Percentiles rank a stretch among this genome's conserved stretches.
Conservation (phyloP, 2,113 vertebrate genomes). For the Girardinichthys multiradiatus region DNA sequence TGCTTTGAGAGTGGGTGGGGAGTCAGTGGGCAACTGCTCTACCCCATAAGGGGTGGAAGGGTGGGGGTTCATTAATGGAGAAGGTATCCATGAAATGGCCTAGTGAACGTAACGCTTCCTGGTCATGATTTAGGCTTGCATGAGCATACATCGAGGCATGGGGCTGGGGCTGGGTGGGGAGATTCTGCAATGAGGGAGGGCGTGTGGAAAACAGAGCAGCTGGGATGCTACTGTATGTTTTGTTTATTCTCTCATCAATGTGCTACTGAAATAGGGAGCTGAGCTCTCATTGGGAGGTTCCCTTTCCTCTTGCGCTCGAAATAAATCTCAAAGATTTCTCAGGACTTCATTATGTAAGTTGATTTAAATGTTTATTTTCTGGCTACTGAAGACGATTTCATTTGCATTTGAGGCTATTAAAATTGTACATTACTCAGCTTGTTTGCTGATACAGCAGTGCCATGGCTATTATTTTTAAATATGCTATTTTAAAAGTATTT, state of each 20-base stretch:
- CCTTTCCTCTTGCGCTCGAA: constrained; percentile 26
- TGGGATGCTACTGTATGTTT: constrained; percentile 66
- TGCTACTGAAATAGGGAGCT: constrained; percentile 51
- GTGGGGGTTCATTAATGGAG: constrained; percentile 61
- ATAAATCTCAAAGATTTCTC: constrained; percentile 46
- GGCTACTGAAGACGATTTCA: constrained; percentile 10
- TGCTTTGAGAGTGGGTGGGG: constrained; percentile 47
- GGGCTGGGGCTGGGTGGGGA: constrained; percentile 60
- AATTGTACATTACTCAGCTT: constrained; percentile 1
- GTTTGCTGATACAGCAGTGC: neutral
- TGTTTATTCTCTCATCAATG: constrained; percentile 69
- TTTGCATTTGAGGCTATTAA: constrained; percentile 5
- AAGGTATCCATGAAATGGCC: constrained; percentile 68
- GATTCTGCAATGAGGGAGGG: constrained; percentile 49
- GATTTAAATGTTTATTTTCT: constrained; percentile 20
- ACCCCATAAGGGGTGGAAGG: constrained; percentile 37
- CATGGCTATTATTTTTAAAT: neutral
- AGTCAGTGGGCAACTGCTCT: constrained; percentile 62
- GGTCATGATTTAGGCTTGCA: constrained; percentile 65
- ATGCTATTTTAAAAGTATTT: neutral
- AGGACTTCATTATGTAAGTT: constrained; percentile 63
- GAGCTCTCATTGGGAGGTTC: constrained; percentile 46
- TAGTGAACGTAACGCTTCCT: constrained; percentile 74
- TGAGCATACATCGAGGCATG: constrained; percentile 67
- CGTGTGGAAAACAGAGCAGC: constrained; percentile 45